Conservation (phyloP, 1,140 invertebrate genomes). For the Drosophila nikananu region DNA sequence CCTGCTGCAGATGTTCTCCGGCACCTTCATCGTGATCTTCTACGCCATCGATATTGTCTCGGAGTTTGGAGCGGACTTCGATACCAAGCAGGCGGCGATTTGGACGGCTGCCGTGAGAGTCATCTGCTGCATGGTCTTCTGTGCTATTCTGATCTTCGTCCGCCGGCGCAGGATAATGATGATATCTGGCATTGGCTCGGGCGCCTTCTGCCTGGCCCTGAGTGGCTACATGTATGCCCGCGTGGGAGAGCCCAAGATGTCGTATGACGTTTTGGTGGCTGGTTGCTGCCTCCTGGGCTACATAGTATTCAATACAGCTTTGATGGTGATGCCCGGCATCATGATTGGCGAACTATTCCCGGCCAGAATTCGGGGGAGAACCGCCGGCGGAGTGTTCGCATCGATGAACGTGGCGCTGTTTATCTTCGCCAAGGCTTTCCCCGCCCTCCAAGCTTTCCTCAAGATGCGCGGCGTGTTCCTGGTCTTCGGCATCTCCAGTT, state of each 20-base stretch:
- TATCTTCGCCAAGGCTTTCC: conserved; percentile 90
- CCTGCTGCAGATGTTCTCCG: conserved; percentile 89
- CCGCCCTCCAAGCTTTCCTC: conserved; percentile 87
- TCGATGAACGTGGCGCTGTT: conserved; percentile 89
- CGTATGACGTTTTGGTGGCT: conserved; percentile 85
- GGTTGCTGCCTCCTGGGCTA: conserved; percentile 88
- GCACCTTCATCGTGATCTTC: conserved; percentile 91
- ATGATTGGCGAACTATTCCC: conserved; percentile 91
- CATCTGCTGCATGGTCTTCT: conserved; percentile 88
- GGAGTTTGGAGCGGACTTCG: conserved; percentile 86
- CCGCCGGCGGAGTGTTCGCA: conserved; percentile 90
- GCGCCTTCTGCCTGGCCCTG: conserved; percentile 87
- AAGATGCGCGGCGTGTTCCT: conserved; percentile 89
- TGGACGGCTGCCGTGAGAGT: conserved; percentile 88
- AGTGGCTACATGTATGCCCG: conserved; percentile 86
- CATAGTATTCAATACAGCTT: conserved; percentile 90
- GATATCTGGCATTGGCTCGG: conserved; percentile 88
- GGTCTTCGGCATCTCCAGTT: conserved; percentile 89
- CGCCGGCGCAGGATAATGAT: conserved; percentile 88
- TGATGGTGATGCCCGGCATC: conserved; percentile 89
- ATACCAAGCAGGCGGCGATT: conserved; percentile 88
- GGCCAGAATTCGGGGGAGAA: conserved; percentile 88
- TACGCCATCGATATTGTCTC: conserved; percentile 90
- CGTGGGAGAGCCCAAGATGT: conserved; percentile 72
- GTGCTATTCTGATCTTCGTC: conserved; percentile 87